Evolutionary conservation across 2,888 invertebrate species (phyloP).

Genomic region (Horisme vitalbata): DNA sequence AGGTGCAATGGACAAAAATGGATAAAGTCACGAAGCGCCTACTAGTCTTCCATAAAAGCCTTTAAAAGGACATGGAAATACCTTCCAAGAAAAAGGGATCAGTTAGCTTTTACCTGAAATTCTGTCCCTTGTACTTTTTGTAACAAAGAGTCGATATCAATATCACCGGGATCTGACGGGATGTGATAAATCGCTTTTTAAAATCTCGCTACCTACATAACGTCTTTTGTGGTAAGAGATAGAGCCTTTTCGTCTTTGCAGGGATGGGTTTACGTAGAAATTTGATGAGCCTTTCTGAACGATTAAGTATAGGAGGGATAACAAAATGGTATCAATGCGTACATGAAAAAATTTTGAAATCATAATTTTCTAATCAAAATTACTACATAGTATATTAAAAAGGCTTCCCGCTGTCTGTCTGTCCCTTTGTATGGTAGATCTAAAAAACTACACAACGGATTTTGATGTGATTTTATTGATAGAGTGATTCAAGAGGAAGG

Average conservation of each 20-base stretch:
- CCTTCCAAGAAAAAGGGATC: conserved; percentile 20
- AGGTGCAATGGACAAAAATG: no score
- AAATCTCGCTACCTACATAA: conserved; percentile 24
- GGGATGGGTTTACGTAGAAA: neutral
- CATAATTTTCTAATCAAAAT: conserved; percentile 15
- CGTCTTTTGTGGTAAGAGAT: conserved; percentile 8
- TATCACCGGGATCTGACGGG: conserved; percentile 23
- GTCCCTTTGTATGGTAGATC: no score
- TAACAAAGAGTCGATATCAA: conserved; percentile 25
- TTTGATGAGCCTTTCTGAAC: neutral
- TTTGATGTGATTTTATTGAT: no score
- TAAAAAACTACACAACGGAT: no score
- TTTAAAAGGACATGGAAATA: conserved; percentile 14
- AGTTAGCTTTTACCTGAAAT: conserved; percentile 20
- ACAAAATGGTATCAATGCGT: conserved; percentile 6
- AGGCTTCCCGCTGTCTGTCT: no score
- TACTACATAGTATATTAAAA: no score
- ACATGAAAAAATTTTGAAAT: conserved; percentile 8
- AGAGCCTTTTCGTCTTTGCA: neutral
- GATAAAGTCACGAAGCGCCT: no score
- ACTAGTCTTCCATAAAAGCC: neutral
- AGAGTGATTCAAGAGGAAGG: no score
- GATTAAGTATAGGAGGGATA: no score
- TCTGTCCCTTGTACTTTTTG: conserved; percentile 16
- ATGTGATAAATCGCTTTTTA: conserved; percentile 32